phyloP scores from a whole-genome alignment of 2,797 vertebrate species.

The Sphenopsis melanotis region DNA sequence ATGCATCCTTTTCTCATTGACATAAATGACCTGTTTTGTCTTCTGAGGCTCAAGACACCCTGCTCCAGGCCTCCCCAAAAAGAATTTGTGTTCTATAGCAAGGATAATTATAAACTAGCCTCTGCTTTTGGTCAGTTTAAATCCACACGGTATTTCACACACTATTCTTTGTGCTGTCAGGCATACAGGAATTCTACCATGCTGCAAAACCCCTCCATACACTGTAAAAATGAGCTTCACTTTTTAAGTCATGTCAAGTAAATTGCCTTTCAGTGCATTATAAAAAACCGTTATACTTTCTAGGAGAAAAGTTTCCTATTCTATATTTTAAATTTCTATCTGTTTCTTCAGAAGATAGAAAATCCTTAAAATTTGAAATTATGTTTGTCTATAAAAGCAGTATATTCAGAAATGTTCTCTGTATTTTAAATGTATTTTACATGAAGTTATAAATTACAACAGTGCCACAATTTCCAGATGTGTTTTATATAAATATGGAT shows the following conservation, averaged over 20 bases:
- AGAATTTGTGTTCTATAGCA: not conserved
- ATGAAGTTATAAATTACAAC: not conserved
- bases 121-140: not conserved
- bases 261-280: conserved; percentile 6
- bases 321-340: not conserved
- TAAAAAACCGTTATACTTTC: not conserved
- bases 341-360: not conserved
- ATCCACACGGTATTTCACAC: not conserved
- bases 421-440: not conserved
- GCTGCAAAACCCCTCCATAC: not conserved
- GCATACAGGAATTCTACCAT: not conserved
- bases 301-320: not conserved
- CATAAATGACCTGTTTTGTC: not conserved
- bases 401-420: not conserved
- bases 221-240: conserved; percentile 16
- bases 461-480: not conserved
- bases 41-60: not conserved
- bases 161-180: not conserved
- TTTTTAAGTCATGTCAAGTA: conserved; percentile 24
- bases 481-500: not conserved
- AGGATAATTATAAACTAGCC: not conserved
- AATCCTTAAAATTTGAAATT: not conserved
- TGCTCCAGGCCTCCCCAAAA: not conserved
- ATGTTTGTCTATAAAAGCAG: not conserved
- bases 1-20: not conserved